Conservation (phyloP, 2,888 invertebrate species). For the Ichneumoninae sp. region DNA sequence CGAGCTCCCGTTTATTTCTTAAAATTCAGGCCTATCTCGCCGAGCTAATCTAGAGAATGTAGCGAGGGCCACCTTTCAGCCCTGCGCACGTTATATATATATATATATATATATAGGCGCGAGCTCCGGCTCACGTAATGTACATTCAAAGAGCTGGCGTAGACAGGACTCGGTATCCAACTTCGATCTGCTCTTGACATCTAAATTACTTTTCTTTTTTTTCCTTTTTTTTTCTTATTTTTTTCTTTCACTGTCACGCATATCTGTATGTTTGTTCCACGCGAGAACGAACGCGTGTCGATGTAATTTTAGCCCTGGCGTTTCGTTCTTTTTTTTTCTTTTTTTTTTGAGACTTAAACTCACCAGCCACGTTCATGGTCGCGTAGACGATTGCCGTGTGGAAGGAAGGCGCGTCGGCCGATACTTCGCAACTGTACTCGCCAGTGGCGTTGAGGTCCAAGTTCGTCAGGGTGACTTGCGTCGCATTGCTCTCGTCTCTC, state of each 20-base stretch:
- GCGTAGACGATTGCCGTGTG: constrained; percentile 80
- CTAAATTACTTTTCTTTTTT: constrained; percentile 44
- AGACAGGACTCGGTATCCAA: neutral
- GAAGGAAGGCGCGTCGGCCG: constrained; percentile 82
- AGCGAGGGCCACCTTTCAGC: neutral
- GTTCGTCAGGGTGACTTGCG: constrained; percentile 79
- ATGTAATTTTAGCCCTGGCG: neutral
- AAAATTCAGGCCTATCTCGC: constrained; percentile 62
- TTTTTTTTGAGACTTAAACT: constrained; percentile 61
- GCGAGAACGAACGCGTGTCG: neutral
- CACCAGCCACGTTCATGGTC: constrained; percentile 82
- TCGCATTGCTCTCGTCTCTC: constrained; percentile 82
- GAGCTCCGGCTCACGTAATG: neutral
- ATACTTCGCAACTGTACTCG: constrained; percentile 82
- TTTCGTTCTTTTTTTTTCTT: constrained; percentile 23
- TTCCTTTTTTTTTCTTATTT: neutral
- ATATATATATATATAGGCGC: neutral
- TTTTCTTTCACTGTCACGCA: constrained; percentile 14
- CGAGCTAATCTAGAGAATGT: constrained; percentile 55
- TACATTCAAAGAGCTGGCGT: neutral
- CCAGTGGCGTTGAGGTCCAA: constrained; percentile 81
- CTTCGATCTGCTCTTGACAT: constrained; percentile 33
- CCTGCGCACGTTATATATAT: neutral
- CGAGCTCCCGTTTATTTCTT: constrained; percentile 49
- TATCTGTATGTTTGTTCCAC: neutral